phyloP scores from a whole-genome alignment of 2,888 invertebrate species.

The Autographa pulchrina region DNA sequence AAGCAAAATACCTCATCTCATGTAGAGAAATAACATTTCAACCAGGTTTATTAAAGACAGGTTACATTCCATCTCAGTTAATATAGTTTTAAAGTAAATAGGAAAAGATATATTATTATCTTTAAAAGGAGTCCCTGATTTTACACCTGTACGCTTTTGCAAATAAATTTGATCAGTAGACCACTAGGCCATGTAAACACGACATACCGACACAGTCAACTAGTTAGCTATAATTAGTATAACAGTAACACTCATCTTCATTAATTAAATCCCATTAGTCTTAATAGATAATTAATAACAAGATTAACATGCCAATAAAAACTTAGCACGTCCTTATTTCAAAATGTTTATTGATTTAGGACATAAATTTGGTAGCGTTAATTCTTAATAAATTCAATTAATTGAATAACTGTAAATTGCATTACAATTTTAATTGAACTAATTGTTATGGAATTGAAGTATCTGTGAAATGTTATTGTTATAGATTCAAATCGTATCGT shows the following conservation, averaged over 20 bases:
- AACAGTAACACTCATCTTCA: neutral
- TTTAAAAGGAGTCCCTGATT: too few relatives aligned
- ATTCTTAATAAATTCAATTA: neutral
- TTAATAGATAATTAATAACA: conserved; percentile 3
- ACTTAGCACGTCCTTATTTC: neutral
- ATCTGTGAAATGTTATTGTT: too few relatives aligned
- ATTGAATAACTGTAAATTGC: neutral
- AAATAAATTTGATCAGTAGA: neutral
- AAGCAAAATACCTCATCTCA: too few relatives aligned
- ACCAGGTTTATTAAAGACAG: too few relatives aligned
- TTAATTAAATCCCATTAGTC: neutral
- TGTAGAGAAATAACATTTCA: too few relatives aligned
- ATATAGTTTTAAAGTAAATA: too few relatives aligned
- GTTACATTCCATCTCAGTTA: too few relatives aligned
- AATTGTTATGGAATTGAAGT: too few relatives aligned
- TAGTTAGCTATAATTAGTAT: neutral
- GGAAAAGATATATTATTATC: too few relatives aligned
- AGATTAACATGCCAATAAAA: neutral
- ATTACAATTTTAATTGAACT: neutral
- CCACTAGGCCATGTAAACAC: neutral
- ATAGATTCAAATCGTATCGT: neutral
- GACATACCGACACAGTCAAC: neutral
- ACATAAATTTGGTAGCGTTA: neutral
- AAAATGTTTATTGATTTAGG: neutral
- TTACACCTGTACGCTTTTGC: neutral